Evolutionary conservation across 2,797 vertebrate species (phyloP).

Genomic region (Danio albolineatus): DNA sequence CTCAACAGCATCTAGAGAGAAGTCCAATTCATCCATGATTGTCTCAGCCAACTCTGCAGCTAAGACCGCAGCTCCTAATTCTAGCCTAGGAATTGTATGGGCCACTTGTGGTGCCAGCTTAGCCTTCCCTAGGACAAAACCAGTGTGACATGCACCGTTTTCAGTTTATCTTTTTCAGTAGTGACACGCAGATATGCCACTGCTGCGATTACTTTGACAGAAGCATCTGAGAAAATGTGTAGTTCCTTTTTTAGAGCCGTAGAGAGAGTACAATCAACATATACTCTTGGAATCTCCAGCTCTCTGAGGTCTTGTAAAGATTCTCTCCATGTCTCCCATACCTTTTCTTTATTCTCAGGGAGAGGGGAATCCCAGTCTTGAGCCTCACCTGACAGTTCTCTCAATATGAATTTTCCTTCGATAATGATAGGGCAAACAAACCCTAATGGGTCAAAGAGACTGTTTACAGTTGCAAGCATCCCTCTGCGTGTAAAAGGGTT

Average conservation of each 20-base stretch:
- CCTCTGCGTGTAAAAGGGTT: no score
- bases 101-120: background rate
- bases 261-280: background rate
- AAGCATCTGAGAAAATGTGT: conserved; percentile 18
- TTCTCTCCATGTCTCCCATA: background rate
- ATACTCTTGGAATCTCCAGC: conserved; percentile 8
- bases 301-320: background rate
- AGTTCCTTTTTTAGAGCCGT: conserved; percentile 15
- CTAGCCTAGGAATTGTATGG: background rate
- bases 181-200: background rate
- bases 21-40: background rate
- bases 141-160: background rate
- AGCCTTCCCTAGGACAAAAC: no score
- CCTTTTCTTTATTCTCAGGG: background rate
- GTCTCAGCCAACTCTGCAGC: background rate
- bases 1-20: background rate
- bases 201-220: background rate
- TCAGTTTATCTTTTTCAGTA: background rate
- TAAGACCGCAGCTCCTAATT: background rate
- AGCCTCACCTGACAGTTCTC: background rate
- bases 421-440: no score
- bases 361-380: background rate
- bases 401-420: background rate
- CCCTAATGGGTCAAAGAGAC: no score
- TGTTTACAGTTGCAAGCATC: no score